Percentiles rank a stretch among this genome's conserved stretches.
Conservation (phyloP, 2,888 invertebrate genomes). For the Pecten maximus region DNA sequence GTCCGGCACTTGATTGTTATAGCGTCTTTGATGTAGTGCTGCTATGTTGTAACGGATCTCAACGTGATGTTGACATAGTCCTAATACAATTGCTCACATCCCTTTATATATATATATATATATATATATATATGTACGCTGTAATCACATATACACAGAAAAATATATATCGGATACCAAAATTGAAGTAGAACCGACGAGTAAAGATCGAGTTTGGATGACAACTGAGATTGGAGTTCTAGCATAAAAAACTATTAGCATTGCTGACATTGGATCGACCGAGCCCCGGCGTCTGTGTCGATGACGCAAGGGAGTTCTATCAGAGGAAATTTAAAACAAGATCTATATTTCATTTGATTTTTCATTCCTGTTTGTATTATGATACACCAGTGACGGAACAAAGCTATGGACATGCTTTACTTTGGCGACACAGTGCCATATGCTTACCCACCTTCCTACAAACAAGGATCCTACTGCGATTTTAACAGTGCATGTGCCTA, state of each 20-base stretch:
- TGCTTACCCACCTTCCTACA: conserved; percentile 65
- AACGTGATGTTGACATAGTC: not conserved
- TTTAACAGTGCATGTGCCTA: conserved; percentile 68
- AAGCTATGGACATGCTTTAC: conserved; percentile 68
- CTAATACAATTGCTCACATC: not conserved
- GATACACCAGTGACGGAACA: conserved; percentile 28
- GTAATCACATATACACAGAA: not conserved
- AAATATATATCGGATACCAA: conserved; percentile 20
- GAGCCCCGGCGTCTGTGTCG: conserved; percentile 25
- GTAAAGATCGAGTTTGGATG: conserved; percentile 35
- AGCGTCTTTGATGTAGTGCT: conserved; percentile 28
- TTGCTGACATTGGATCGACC: conserved; percentile 15
- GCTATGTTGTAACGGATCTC: not conserved
- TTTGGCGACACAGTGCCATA: conserved; percentile 69
- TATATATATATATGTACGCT: not conserved
- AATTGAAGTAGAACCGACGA: conserved; percentile 19
- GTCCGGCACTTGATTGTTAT: conserved; percentile 16
- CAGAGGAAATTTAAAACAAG: conserved; percentile 29
- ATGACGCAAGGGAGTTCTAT: not conserved
- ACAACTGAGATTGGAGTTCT: conserved; percentile 13
- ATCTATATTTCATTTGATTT: conserved; percentile 35
- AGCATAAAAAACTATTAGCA: conserved; percentile 31
- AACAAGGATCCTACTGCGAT: conserved; percentile 66
- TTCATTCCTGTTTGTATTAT: conserved; percentile 33
- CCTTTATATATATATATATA: not conserved